Conservation (phyloP, 2,113 vertebrate genomes). For the Lichenostomus cassidix region DNA sequence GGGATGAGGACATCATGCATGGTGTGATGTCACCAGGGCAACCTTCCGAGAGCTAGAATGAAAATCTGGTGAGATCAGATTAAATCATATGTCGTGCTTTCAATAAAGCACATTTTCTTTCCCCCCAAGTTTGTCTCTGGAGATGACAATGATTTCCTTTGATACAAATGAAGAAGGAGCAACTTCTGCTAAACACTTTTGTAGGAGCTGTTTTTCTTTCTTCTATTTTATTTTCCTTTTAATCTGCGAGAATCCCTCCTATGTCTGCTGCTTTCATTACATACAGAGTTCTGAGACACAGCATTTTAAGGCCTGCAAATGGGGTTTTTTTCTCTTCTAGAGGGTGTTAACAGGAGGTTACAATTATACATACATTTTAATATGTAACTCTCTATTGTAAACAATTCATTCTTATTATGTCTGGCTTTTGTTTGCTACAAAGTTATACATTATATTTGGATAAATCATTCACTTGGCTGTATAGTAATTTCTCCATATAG, state of each 20-base stretch:
- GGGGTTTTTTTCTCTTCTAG: neutral
- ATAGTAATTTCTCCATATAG: constrained; percentile 36
- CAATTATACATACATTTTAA: constrained; percentile 63
- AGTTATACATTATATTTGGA: constrained; percentile 55
- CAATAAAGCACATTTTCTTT: constrained; percentile 28
- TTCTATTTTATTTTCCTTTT: neutral
- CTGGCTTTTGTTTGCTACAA: constrained; percentile 55
- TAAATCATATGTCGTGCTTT: constrained; percentile 25
- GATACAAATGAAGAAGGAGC: neutral
- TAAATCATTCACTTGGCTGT: constrained; percentile 54
- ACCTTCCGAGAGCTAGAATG: neutral
- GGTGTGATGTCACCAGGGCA: constrained; percentile 50
- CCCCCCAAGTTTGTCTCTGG: neutral
- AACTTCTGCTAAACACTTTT: neutral
- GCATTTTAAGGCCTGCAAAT: neutral
- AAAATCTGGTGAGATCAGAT: constrained; percentile 47
- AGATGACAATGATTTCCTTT: constrained; percentile 45
- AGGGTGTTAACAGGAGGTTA: constrained; percentile 37
- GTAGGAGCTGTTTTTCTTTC: neutral
- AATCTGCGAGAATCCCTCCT: neutral
- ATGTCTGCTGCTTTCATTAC: neutral
- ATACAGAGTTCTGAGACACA: neutral
- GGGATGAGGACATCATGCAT: neutral
- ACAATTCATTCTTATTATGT: constrained; percentile 38
- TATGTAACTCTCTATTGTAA: constrained; percentile 63